Base-by-base conservation (phyloP, 1,140 invertebrate species). In the Trachelipus rathkii region DNA sequence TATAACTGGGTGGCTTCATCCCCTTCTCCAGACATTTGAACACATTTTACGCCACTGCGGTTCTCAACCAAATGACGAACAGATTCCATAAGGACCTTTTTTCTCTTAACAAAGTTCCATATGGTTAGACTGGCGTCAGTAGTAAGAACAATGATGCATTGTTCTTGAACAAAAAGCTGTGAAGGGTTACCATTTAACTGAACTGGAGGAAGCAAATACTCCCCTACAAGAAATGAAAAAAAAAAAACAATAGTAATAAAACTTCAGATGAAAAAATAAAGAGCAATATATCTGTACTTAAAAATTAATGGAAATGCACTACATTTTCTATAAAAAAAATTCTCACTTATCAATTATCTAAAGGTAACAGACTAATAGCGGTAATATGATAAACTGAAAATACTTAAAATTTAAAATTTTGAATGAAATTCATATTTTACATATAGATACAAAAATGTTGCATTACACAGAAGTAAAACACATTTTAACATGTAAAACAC, bases 121-220 rank as follows among this genome's bases (percentile, higher is more conserved):
- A 84, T 77, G 53, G 82, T 80, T 10, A 85, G 68, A 10, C 75
- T 79, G 5, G 81, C 84, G 69, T 82, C 79, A 0, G 77, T 77
- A 10, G 84, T 84, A 6, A 85, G 77, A n/a, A 83, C 82, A 23
- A 82, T 73, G 0, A 85, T 76, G 66, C 73, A 80, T 10, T 78
- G 74, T 87, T 84, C 80, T 66, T 79, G 81, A 4, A 88, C 81
- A 0, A 84, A 83, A 76, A 89, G 78, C 45, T 85, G 85, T 7
- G 88, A 87, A 0, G 89, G 86, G 23, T 87, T 87, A 0, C 89
- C 88, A 44, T 88, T 86, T 0, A 93, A 85, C 0, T 89, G 88
- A 19, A 91, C 82, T 2, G 90, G 89, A 0, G 91, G 91, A 70
- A 89, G 84, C 1, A 89, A 84, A 73, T 89, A 86, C 9, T 86